phyloP scores from a whole-genome alignment of 2,888 invertebrate species.

The Caenorhabditis becei region DNA sequence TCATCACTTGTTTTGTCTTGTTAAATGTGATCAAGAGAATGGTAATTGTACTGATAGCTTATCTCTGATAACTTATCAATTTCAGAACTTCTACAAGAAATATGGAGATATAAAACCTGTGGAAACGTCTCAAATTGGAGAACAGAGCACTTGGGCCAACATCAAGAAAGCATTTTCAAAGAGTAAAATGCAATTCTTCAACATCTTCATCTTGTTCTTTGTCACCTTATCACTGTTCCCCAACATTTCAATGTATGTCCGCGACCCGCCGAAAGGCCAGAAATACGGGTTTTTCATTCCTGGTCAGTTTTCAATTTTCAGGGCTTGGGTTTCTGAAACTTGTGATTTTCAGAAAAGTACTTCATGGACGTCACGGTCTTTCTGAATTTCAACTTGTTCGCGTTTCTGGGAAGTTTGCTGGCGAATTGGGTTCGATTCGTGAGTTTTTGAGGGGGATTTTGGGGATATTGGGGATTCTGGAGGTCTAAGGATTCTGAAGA shows the following conservation, averaged over 20 bases:
- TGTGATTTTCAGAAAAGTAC: constrained; percentile 49
- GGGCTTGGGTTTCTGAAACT: no score
- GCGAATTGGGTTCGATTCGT: constrained; percentile 84
- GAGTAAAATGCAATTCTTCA: constrained; percentile 87
- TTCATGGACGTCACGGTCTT: constrained; percentile 87
- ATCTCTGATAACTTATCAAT: neutral
- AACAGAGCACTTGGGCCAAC: constrained; percentile 11
- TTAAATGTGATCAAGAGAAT: constrained; percentile 35
- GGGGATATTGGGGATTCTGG: no score
- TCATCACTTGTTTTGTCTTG: constrained; percentile 40
- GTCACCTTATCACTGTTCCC: constrained; percentile 93
- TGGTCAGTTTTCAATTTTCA: constrained; percentile 20
- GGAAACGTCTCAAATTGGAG: neutral
- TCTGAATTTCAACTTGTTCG: constrained; percentile 93
- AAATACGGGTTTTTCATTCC: constrained; percentile 61
- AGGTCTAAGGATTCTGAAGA: no score
- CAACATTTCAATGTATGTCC: constrained; percentile 85
- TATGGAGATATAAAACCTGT: constrained; percentile 18
- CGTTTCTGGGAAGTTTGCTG: constrained; percentile 92
- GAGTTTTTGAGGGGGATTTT: no score
- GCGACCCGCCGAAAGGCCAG: constrained; percentile 18
- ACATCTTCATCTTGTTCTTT: constrained; percentile 94
- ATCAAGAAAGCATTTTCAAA: constrained; percentile 30
- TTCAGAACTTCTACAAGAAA: constrained; percentile 31
- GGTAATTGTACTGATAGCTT: neutral